Percentiles rank a stretch among this genome's conserved stretches.
Conservation (phyloP, 2,113 vertebrate species). For the Microtus oregoni region DNA sequence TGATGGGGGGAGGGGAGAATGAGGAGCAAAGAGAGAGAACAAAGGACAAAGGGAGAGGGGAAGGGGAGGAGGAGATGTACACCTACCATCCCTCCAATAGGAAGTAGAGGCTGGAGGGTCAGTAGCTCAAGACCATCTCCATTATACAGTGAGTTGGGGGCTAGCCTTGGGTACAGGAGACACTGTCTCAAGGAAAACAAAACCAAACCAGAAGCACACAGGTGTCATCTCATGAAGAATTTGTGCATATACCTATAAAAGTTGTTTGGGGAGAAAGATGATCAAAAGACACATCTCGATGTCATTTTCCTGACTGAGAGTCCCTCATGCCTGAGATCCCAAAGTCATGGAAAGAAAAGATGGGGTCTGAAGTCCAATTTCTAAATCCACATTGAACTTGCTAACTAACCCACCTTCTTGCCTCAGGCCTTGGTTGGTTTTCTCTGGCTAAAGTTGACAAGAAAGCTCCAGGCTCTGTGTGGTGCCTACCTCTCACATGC, state of each 20-base stretch:
- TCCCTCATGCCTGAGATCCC: neutral
- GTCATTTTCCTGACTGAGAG: neutral
- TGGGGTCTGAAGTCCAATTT: neutral
- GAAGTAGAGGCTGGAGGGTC: no score
- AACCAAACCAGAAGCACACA: neutral
- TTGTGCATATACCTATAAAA: fast-evolving
- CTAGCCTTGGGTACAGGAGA: no score
- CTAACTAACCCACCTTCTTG: neutral
- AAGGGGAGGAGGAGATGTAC: neutral
- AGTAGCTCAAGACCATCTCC: no score
- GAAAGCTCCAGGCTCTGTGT: neutral
- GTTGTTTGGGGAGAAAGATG: neutral
- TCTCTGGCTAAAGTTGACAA: neutral
- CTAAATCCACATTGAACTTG: neutral
- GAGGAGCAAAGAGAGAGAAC: neutral
- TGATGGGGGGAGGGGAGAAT: neutral
- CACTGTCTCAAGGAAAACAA: neutral
- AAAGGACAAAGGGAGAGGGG: neutral
- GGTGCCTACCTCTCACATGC: no score
- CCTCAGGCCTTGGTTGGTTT: neutral
- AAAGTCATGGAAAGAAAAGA: neutral
- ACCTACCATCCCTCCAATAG: neutral
- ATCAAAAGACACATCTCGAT: neutral
- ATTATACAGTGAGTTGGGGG: no score
- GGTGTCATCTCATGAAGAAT: neutral